A percentile compares a stretch with the other conserved stretches of the same genome.
phyloP scores from a whole-genome alignment of 1,140 invertebrate genomes.

The Bombus terrestris region DNA sequence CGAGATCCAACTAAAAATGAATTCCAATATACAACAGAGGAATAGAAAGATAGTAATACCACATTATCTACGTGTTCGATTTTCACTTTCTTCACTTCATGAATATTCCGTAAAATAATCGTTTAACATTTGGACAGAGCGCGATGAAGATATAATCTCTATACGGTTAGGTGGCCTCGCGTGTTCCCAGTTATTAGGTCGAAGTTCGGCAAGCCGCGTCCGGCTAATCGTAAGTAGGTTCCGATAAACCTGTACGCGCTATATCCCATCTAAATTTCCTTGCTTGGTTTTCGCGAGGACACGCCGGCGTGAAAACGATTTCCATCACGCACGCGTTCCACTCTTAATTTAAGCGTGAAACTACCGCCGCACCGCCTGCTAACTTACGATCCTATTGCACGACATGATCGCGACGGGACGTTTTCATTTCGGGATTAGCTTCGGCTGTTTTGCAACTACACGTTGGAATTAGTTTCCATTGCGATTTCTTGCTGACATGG shows the following conservation, averaged over 20 bases:
- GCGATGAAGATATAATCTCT: conserved; percentile 77
- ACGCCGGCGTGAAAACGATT: conserved; percentile 48
- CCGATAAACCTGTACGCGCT: conserved; percentile 58
- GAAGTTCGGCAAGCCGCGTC: conserved; percentile 73
- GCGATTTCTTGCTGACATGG: background rate
- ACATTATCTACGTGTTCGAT: background rate
- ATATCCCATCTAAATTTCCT: conserved; percentile 14
- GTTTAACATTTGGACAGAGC: background rate
- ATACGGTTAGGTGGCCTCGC: conserved; percentile 71
- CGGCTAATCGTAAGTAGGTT: conserved; percentile 71
- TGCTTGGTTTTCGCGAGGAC: background rate
- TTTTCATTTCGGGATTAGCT: conserved; percentile 12
- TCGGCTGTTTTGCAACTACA: background rate
- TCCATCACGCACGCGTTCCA: conserved; percentile 50
- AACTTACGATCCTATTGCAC: conserved; percentile 48
- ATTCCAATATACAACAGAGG: too few relatives aligned
- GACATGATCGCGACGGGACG: conserved; percentile 12
- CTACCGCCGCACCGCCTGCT: conserved; percentile 11
- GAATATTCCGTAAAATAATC: conserved; percentile 5
- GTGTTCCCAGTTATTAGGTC: conserved; percentile 78
- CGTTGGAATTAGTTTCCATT: background rate
- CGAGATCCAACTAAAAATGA: too few relatives aligned
- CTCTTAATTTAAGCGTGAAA: conserved; percentile 43
- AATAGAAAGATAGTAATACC: too few relatives aligned
- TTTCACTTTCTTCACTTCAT: background rate